Evolutionary conservation across 2,888 invertebrate genomes (phyloP).

Genomic region (Rapana venosa): DNA sequence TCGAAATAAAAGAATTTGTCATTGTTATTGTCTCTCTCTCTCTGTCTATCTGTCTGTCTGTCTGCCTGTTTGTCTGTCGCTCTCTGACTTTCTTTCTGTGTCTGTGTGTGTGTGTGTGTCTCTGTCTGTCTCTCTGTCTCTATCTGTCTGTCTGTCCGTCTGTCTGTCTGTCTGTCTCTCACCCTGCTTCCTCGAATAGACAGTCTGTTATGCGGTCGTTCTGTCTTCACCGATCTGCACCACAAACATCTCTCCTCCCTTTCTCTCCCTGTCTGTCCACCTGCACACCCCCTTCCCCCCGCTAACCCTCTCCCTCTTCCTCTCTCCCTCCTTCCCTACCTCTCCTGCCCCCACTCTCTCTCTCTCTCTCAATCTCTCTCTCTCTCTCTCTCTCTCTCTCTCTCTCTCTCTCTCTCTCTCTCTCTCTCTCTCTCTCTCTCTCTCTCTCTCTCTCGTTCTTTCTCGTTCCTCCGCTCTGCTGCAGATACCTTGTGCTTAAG

Average conservation of each 20-base stretch:
- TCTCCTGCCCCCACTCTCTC: not conserved
- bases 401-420: not conserved
- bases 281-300: slow-evolving; percentile 6
- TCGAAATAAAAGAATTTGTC: too few species aligned
- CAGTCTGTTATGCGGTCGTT: not conserved
- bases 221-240: not conserved
- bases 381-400: not conserved
- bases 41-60: not conserved
- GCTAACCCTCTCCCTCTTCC: slow-evolving; percentile 23
- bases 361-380: not conserved
- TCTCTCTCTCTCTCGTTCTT: not conserved
- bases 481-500: too few species aligned
- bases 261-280: not conserved
- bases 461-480: not conserved
- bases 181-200: not conserved
- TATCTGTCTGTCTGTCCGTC: not conserved
- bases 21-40: too few species aligned
- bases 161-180: not conserved
- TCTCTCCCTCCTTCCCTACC: too few species aligned
- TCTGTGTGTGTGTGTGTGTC: too few species aligned
- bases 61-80: too few species aligned
- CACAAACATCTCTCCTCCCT: not conserved
- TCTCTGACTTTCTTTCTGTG: too few species aligned
- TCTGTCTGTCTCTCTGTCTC: not conserved
- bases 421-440: not conserved